Evolutionary conservation across 2,888 invertebrate species (phyloP), one percentile per base, ranked within the genome.

Genomic region (Cephus rjabovi): DNA sequence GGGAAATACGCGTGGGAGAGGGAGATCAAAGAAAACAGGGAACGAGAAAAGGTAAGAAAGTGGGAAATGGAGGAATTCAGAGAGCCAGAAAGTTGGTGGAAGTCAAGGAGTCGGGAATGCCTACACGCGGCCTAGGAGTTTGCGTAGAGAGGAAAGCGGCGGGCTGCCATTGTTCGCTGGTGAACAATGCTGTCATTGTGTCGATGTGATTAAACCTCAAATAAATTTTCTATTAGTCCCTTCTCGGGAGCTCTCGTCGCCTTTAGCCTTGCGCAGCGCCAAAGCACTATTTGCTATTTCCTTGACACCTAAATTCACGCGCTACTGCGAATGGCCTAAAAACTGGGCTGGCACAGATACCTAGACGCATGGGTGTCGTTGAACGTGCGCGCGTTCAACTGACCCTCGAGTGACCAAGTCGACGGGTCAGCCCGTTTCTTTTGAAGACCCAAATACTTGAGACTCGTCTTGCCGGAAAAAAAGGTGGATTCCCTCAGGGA

Each of bases 101-200:
- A 83, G 83, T 79, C 82, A 75, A 40, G 30, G 75, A 78, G 76
- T 69, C 79, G 69, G 35, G 35, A 77, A 80, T 75, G 77, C 79
- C 68, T 70, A 37, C 71, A 37, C 71, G 76, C 68, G 79, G 75
- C 68, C 75, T 81, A 75, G 79, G 73, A 73, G 79, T 80, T 40
- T 40, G 40, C 40, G 40, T 40, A 40, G 40, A 40, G 15, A 40
- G 40, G 40, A 15, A 40, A 40, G 15, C 40, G 40, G 6, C 40
- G 40, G 6, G 40, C 40, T 15, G 40, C 84, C 80, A 87, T 88
- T 87, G 87, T 87, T 86, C 84, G 77, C 56, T 80, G 68, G 75
- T 80, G 85, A 87, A 88, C 88, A 88, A 88, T 88, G 83, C 86
- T 83, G 84, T 85, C 87, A 87, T 88, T 88, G 87, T 87, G 85